Evolutionary conservation across 1,140 invertebrate species (phyloP).

Genomic region (Rhynchophorus ferrugineus): DNA sequence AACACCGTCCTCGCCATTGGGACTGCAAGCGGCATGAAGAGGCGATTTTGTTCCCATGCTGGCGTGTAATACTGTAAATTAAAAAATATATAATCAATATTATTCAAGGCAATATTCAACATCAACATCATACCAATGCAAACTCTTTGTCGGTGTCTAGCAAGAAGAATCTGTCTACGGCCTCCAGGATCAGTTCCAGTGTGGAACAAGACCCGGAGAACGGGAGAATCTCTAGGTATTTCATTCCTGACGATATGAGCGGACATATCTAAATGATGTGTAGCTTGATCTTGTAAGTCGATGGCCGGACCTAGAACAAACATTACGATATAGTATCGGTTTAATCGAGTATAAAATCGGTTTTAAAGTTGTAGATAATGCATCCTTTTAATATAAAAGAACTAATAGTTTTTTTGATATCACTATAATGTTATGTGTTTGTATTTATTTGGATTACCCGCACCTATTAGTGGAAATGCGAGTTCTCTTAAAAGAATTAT

Average conservation of each 20-base stretch:
- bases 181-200: constrained; percentile 70
- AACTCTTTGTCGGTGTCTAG: constrained; percentile 53
- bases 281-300: constrained; percentile 61
- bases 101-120: background rate
- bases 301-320: constrained; percentile 36
- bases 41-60: constrained; percentile 49
- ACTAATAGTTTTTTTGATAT: too few relatives aligned
- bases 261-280: constrained; percentile 76
- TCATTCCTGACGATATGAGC: constrained; percentile 82
- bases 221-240: constrained; percentile 75
- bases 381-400: too few relatives aligned
- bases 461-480: too few relatives aligned
- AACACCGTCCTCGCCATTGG: constrained; percentile 80
- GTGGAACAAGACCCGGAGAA: constrained; percentile 82
- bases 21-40: constrained; percentile 74
- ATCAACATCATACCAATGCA: constrained; percentile 55
- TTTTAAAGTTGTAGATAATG: too few relatives aligned
- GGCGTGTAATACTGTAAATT: constrained; percentile 62
- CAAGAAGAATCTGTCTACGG: constrained; percentile 45
- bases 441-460: too few relatives aligned
- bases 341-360: background rate
- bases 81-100: constrained; percentile 3
- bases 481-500: too few relatives aligned
- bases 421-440: too few relatives aligned
- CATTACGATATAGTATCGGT: background rate